phyloP scores from a whole-genome alignment of 2,797 vertebrate genomes.

The Stomatorhinus walkeri region DNA sequence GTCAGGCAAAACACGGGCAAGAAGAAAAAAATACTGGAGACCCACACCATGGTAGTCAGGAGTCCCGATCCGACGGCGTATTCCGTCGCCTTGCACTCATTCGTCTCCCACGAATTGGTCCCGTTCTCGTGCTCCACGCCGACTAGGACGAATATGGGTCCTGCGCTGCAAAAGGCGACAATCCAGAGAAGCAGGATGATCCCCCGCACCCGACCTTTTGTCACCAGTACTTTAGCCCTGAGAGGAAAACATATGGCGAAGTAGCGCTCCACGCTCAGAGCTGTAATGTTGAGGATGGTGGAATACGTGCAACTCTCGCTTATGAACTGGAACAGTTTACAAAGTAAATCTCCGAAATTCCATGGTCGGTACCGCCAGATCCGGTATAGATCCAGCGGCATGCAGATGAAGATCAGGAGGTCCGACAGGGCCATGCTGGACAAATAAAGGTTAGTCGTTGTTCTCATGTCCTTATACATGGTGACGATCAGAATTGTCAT shows the following conservation, averaged over 20 bases:
- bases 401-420: conserved; percentile 89
- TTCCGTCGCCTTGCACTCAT: conserved; percentile 86
- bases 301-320: conserved; percentile 95
- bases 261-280: conserved; percentile 91
- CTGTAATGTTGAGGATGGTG: conserved; percentile 93
- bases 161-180: conserved; percentile 78
- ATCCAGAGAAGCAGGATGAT: conserved; percentile 84
- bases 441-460: conserved; percentile 93
- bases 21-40: conserved; percentile 91
- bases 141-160: conserved; percentile 90
- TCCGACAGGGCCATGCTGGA: conserved; percentile 97
- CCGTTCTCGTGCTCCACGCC: conserved; percentile 81
- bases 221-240: conserved; percentile 85
- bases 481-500: conserved; percentile 90
- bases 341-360: conserved; percentile 83
- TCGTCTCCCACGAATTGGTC: conserved; percentile 70
- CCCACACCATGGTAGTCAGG: conserved; percentile 91
- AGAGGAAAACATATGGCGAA: conserved; percentile 92
- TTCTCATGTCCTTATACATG: conserved; percentile 87
- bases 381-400: conserved; percentile 91
- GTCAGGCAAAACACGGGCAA: conserved; percentile 92
- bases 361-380: conserved; percentile 95
- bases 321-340: conserved; percentile 94
- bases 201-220: conserved; percentile 80
- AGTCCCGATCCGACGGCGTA: conserved; percentile 87